Percentiles rank a stretch among this genome's conserved stretches.
These are phyloP conservation scores for Arothron firmamentum DNA, from an alignment of 2,113 vertebrate genomes.

Conservation along the genomic window DNA sequence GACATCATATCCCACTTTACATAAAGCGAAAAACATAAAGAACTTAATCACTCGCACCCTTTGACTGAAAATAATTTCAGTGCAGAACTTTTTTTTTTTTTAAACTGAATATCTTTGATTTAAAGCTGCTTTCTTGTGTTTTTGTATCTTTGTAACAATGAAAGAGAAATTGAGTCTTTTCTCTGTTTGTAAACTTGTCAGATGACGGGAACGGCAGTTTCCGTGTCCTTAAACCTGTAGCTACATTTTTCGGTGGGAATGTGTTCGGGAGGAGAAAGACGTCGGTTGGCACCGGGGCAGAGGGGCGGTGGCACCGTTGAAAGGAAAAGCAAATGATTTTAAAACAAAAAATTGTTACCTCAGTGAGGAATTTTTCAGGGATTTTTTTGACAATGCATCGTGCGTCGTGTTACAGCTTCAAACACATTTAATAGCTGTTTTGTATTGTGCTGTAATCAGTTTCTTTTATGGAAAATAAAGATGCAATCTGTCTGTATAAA, in stretches of 20 bases:
- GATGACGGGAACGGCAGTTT: constrained; percentile 69
- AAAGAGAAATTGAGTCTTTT: constrained; percentile 65
- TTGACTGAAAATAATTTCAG: constrained; percentile 65
- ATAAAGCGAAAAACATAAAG: constrained; percentile 41
- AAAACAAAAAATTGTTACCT: constrained; percentile 81
- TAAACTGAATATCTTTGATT: constrained; percentile 58
- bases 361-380: constrained; percentile 95
- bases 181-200: constrained; percentile 73
- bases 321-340: constrained; percentile 64
- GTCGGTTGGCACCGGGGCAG: constrained; percentile 2
- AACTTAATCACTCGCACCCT: constrained; percentile 56
- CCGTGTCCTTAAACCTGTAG: constrained; percentile 76
- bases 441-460: constrained; percentile 82
- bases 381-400: constrained; percentile 88
- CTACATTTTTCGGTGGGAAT: constrained; percentile 63
- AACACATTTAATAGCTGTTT: constrained; percentile 83
- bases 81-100: constrained; percentile 57
- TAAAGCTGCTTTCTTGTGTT: constrained; percentile 71
- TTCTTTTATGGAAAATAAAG: constrained; percentile 78
- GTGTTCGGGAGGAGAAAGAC: constrained; percentile 31
- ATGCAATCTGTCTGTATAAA: constrained; percentile 82
- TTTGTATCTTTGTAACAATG: constrained; percentile 67
- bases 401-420: constrained; percentile 86
- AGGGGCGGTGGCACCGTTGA: neutral
- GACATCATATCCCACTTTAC: constrained; percentile 44